Evolutionary conservation across 92 coral and sea anemone genomes (phyloP).

Genomic region (Siderastrea siderea): DNA sequence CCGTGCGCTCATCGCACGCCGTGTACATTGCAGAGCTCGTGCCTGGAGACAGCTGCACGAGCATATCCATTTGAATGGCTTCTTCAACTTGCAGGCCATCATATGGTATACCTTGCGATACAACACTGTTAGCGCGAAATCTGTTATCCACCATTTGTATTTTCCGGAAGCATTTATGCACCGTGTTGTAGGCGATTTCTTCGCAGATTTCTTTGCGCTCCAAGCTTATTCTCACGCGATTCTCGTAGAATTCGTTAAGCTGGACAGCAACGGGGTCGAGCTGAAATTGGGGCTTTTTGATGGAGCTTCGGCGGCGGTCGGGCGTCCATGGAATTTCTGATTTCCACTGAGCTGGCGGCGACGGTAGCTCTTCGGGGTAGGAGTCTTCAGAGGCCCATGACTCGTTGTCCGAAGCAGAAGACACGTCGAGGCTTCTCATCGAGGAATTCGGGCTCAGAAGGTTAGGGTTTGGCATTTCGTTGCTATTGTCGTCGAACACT

Average conservation of each 20-base stretch:
- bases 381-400: slow-evolving; percentile 78
- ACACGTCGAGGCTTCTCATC: slow-evolving; percentile 30
- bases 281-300: slow-evolving; percentile 87
- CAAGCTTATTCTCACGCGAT: slow-evolving; percentile 92
- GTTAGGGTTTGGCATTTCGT: slow-evolving; percentile 36
- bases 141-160: slow-evolving; percentile 96
- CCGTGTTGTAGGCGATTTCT: slow-evolving; percentile 94
- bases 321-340: slow-evolving; percentile 76
- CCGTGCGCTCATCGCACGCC: slow-evolving; percentile 85
- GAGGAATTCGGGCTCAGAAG: slow-evolving; percentile 59
- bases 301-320: slow-evolving; percentile 86
- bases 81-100: slow-evolving; percentile 99
- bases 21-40: slow-evolving; percentile 91
- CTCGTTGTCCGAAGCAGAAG: slow-evolving; percentile 78
- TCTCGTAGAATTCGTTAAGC: slow-evolving; percentile 94
- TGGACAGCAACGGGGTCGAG: slow-evolving; percentile 91
- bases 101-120: slow-evolving; percentile 97
- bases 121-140: slow-evolving; percentile 95
- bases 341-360: slow-evolving; percentile 69
- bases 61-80: slow-evolving; percentile 93
- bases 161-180: slow-evolving; percentile 90
- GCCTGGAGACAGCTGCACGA: slow-evolving; percentile 97
- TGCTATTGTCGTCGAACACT: slow-evolving; percentile 40
- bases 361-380: slow-evolving; percentile 49
- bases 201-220: slow-evolving; percentile 99